Conservation (phyloP, 2,113 vertebrate genomes). For the Plestiodon gilberti region DNA sequence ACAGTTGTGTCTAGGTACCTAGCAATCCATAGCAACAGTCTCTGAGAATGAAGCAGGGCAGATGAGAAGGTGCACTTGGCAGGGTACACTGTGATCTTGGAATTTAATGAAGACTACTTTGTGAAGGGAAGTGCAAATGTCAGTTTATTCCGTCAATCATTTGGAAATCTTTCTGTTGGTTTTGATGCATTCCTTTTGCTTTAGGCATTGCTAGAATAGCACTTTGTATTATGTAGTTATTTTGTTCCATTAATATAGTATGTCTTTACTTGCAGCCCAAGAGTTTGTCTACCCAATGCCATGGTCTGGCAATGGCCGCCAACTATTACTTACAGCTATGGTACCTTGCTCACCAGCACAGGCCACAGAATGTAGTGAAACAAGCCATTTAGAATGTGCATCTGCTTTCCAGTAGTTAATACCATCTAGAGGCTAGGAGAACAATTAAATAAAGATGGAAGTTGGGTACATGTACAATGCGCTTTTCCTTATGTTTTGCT, state of each 20-base stretch:
- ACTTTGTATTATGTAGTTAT: slow-evolving; percentile 47
- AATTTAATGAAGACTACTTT: slow-evolving; percentile 20
- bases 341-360: not conserved
- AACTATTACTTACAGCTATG: not conserved
- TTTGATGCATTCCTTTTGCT: slow-evolving; percentile 34
- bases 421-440: slow-evolving; percentile 19
- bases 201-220: slow-evolving; percentile 52
- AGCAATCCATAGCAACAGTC: slow-evolving; percentile 19
- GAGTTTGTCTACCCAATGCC: slow-evolving; percentile 18
- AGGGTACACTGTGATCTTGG: not conserved
- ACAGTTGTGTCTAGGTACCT: slow-evolving; percentile 26
- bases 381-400: not conserved
- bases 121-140: not conserved
- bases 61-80: slow-evolving; percentile 16
- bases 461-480: not conserved
- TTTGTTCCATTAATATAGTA: not conserved
- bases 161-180: slow-evolving; percentile 30
- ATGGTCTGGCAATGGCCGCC: slow-evolving; percentile 9
- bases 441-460: slow-evolving; percentile 15
- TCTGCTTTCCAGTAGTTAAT: not conserved
- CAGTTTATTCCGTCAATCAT: slow-evolving; percentile 25
- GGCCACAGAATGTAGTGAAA: slow-evolving; percentile 26
- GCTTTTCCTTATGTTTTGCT: slow-evolving; percentile 4
- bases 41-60: not conserved
- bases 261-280: not conserved